Conservation (phyloP, 2,888 invertebrate genomes). For the Drosophila paracracens region DNA sequence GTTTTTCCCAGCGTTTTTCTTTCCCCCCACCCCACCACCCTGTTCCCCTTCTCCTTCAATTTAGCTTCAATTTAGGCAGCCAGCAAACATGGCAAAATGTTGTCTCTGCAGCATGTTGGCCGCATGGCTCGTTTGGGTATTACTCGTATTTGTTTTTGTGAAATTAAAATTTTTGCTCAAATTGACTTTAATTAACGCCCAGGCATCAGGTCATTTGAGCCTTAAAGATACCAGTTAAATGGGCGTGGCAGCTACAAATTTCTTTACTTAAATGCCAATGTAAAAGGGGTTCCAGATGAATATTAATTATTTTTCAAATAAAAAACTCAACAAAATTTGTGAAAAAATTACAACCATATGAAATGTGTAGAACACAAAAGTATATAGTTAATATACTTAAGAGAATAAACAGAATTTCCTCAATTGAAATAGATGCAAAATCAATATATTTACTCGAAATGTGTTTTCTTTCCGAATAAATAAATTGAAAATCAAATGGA, state of each 20-base stretch:
- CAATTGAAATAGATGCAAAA: not conserved
- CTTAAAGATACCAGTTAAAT: not conserved
- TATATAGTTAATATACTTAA: not conserved
- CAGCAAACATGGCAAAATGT: slow-evolving; percentile 47
- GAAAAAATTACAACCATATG: not conserved
- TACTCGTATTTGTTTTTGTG: slow-evolving; percentile 64
- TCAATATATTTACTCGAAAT: not conserved
- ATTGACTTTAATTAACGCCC: slow-evolving; percentile 60
- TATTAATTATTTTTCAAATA: not conserved
- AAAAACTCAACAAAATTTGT: not conserved
- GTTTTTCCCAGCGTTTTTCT: slow-evolving; percentile 30
- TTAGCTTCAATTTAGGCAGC: slow-evolving; percentile 9
- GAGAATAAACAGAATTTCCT: not conserved
- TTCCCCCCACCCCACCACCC: not conserved
- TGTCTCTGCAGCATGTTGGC: slow-evolving; percentile 44
- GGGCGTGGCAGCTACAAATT: slow-evolving; percentile 12
- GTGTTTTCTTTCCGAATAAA: not conserved
- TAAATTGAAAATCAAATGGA: not conserved
- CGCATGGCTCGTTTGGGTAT: slow-evolving; percentile 15
- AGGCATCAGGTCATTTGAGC: slow-evolving; percentile 11
- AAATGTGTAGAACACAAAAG: not conserved
- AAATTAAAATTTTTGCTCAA: slow-evolving; percentile 62
- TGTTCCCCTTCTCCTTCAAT: not conserved
- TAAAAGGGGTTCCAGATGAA: too few relatives aligned
- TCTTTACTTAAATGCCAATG: not conserved